Percentiles rank a stretch among this genome's conserved stretches.
phyloP scores from a whole-genome alignment of 2,888 invertebrate genomes.

The Blastobasis lacticolella region DNA sequence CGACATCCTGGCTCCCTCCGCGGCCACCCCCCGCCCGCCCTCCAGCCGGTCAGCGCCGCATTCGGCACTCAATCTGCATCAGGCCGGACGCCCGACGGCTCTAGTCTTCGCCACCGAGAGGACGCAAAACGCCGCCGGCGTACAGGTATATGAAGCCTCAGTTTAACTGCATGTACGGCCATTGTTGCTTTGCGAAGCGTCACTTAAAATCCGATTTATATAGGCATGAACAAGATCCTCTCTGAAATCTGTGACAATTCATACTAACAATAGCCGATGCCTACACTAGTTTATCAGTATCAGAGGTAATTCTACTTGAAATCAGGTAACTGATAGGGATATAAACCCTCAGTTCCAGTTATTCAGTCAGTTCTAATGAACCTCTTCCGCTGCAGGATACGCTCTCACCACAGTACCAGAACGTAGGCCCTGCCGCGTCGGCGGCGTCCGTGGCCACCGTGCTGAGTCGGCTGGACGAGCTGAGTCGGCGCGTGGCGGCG shows the following conservation, averaged over 20 bases:
- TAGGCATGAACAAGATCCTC: too few species aligned
- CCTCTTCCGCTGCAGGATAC: constrained; percentile 35
- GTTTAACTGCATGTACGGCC: neutral
- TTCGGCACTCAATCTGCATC: constrained; percentile 62
- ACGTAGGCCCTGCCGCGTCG: constrained; percentile 49
- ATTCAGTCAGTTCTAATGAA: too few species aligned
- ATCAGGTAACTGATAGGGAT: too few species aligned
- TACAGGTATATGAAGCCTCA: constrained; percentile 26
- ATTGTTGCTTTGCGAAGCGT: neutral
- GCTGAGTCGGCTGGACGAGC: constrained; percentile 79
- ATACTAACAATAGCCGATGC: too few species aligned
- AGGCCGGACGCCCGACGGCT: constrained; percentile 56
- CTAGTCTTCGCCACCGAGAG: constrained; percentile 45
- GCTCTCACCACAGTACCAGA: constrained; percentile 65
- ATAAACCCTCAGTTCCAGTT: too few species aligned
- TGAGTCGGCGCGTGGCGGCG: constrained; percentile 79
- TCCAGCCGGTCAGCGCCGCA: constrained; percentile 66
- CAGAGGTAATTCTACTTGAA: neutral
- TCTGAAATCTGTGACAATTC: too few species aligned
- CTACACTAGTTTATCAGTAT: neutral
- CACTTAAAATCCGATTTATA: too few species aligned
- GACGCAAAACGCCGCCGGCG: constrained; percentile 32
- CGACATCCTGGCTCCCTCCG: constrained; percentile 57
- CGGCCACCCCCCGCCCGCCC: constrained; percentile 43
- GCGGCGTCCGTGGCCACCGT: constrained; percentile 69